Percentiles rank a stretch among this genome's conserved stretches.
Conservation (phyloP, 1,140 invertebrate species). For the Drosophila azteca region DNA sequence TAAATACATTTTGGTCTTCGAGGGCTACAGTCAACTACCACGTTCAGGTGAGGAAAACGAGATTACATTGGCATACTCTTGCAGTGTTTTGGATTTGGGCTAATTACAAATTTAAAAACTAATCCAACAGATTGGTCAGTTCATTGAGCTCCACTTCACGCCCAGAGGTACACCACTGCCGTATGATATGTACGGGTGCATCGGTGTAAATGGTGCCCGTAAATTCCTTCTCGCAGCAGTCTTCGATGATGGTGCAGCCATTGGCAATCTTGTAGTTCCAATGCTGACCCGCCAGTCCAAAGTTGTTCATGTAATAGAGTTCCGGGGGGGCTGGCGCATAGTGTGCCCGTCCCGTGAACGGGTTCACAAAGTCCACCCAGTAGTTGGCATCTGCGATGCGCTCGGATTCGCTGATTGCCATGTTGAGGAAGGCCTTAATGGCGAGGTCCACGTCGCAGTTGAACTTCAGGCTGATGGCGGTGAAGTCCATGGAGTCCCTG, state of each 20-base stretch:
- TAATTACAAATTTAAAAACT: too few species aligned
- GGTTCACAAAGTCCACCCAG: slow-evolving; percentile 70
- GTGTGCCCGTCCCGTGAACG: slow-evolving; percentile 57
- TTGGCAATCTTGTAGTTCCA: slow-evolving; percentile 27
- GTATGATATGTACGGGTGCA: slow-evolving; percentile 27
- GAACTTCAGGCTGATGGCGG: slow-evolving; percentile 50
- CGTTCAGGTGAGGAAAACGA: too few species aligned
- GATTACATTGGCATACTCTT: too few species aligned
- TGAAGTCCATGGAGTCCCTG: slow-evolving; percentile 32
- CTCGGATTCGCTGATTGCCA: slow-evolving; percentile 32
- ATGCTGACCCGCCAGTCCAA: slow-evolving; percentile 30
- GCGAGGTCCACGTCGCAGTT: slow-evolving; percentile 38
- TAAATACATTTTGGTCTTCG: too few species aligned
- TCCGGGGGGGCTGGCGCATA: slow-evolving; percentile 8
- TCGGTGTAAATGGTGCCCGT: slow-evolving; percentile 59
- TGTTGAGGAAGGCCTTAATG: slow-evolving; percentile 47
- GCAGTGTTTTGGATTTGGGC: too few species aligned
- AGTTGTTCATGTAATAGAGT: background rate
- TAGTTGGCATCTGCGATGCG: slow-evolving; percentile 49
- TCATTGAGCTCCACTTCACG: too few species aligned
- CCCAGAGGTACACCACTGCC: slow-evolving; percentile 6
- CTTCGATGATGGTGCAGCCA: slow-evolving; percentile 53
- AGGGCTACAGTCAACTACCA: too few species aligned
- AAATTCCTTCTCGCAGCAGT: slow-evolving; percentile 39
- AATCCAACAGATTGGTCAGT: background rate